Conservation (phyloP, 2,888 invertebrate genomes). For the Eupithecia exiguata region DNA sequence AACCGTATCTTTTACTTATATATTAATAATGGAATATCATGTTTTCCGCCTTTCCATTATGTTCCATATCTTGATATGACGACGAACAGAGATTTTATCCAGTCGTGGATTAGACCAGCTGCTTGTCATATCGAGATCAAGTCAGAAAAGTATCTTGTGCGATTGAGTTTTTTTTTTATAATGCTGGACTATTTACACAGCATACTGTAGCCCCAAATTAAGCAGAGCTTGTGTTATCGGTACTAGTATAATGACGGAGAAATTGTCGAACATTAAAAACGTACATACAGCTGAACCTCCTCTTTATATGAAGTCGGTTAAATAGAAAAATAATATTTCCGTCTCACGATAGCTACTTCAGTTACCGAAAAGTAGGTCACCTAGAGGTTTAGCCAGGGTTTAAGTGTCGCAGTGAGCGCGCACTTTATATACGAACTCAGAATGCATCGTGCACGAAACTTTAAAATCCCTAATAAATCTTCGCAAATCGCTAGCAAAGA, state of each 20-base stretch:
- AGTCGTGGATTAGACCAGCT: too few relatives aligned
- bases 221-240: too few relatives aligned
- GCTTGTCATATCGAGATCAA: too few relatives aligned
- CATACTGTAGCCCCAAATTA: too few relatives aligned
- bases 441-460: constrained; percentile 48
- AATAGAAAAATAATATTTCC: not conserved
- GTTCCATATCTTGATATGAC: not conserved
- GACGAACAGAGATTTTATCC: not conserved
- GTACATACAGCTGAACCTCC: not conserved
- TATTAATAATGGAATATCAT: constrained; percentile 20
- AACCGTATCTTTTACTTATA: constrained; percentile 20
- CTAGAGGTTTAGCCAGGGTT: constrained; percentile 10
- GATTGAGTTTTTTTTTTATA: too few relatives aligned
- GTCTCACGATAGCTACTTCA: not conserved
- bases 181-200: too few relatives aligned
- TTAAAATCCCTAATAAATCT: constrained; percentile 61
- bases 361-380: constrained; percentile 9
- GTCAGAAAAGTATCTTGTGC: too few relatives aligned
- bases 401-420: constrained; percentile 43
- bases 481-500: constrained; percentile 53
- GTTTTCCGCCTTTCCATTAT: not conserved
- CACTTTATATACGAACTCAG: constrained; percentile 46
- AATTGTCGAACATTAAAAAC: too few relatives aligned
- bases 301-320: not conserved
- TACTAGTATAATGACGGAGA: too few relatives aligned